Percentiles rank a stretch among this genome's conserved stretches.
These are phyloP conservation scores for Salminus brasiliensis DNA, from an alignment of 2,113 vertebrate genomes.

Conservation along the genomic window DNA sequence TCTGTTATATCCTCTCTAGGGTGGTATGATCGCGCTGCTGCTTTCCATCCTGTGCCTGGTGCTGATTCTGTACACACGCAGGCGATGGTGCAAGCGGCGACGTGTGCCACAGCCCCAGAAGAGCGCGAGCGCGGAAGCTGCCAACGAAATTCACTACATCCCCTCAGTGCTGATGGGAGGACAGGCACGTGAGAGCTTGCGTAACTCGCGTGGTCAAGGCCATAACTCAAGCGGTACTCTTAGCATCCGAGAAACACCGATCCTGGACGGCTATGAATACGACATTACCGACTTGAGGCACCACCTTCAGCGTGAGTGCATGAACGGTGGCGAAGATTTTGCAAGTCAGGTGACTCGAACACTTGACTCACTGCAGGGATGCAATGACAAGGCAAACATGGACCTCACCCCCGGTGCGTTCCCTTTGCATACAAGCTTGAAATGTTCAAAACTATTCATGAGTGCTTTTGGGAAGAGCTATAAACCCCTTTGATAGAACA, in stretches of 20 bases:
- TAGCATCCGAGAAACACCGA: slow-evolving; percentile 96
- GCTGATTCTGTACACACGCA: slow-evolving; percentile 94
- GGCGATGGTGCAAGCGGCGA: slow-evolving; percentile 96
- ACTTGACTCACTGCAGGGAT: slow-evolving; percentile 93
- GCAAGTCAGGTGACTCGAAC: slow-evolving; percentile 96
- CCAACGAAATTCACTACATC: slow-evolving; percentile 99
- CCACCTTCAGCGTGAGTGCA: slow-evolving; percentile 96
- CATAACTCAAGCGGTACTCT: slow-evolving; percentile 95
- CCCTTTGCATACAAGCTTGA: neutral
- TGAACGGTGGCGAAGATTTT: slow-evolving; percentile 97
- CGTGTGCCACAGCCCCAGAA: slow-evolving; percentile 98
- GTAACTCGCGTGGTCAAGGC: slow-evolving; percentile 92
- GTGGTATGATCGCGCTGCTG: slow-evolving; percentile 96
- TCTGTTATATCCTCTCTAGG: slow-evolving; percentile 71
- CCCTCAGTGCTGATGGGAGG: slow-evolving; percentile 95
- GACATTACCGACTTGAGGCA: slow-evolving; percentile 96
- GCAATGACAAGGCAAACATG: slow-evolving; percentile 93
- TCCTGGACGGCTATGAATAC: slow-evolving; percentile 96
- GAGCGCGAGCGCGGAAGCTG: slow-evolving; percentile 94
- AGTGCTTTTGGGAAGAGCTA: slow-evolving; percentile 32
- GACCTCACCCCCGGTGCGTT: slow-evolving; percentile 92
- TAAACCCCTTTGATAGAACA: neutral
- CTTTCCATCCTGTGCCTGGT: slow-evolving; percentile 95
- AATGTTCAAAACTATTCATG: neutral
- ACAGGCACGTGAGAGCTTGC: slow-evolving; percentile 93